Base-by-base conservation (phyloP, 1,140 invertebrate genomes). In the Neodiprion fabricii region DNA sequence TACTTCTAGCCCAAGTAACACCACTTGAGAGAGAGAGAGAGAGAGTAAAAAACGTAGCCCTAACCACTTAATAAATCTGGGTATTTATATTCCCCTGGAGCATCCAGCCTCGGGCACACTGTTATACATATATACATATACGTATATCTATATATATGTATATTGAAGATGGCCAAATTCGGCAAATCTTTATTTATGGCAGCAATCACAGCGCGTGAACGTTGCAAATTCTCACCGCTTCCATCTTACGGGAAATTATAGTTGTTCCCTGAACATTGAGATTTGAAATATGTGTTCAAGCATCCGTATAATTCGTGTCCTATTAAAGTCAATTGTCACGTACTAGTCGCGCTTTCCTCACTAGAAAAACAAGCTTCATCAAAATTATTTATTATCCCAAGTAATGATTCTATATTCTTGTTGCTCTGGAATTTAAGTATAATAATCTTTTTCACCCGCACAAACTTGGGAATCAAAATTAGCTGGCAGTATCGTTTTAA, bases 31-130 rank as follows among this genome's bases (percentile, higher is more conserved):
- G 17, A 21, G 17, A 21, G 17, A 21, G 17, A 21, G 17, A 21
- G 28, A 40, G 53, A 61, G 53, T 61, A 61, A 61, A 61, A 61
- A 61, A 61, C 53, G 53, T 9, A 61, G 53, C 53, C 53, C 53
- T 61, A 61, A 61, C 53, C 53, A 61, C 53, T 61, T 61, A 61
- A 61, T 61, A 69, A 69, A 69, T 69, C 67, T 69, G 67, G 67
- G 21, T 21, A 69, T 69, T 69, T 69, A 61, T 61, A 61, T 61
- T 5, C 53, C 53, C 53, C 11, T 61, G 53, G 53, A 17, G 53
- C 53, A 14, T 14, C 53, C 5, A 17, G 53, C 53, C 53, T 61
- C 9, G 53, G 53, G 53, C 53, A 14, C 53, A 61, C 53, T 61
- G 53, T 17, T 61, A 61, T 61, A 61, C 53, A 61, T 40, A 40